These are phyloP conservation scores for Onychomys leucogaster DNA, from an alignment of 2,797 vertebrate species.

Conservation along the genomic window DNA sequence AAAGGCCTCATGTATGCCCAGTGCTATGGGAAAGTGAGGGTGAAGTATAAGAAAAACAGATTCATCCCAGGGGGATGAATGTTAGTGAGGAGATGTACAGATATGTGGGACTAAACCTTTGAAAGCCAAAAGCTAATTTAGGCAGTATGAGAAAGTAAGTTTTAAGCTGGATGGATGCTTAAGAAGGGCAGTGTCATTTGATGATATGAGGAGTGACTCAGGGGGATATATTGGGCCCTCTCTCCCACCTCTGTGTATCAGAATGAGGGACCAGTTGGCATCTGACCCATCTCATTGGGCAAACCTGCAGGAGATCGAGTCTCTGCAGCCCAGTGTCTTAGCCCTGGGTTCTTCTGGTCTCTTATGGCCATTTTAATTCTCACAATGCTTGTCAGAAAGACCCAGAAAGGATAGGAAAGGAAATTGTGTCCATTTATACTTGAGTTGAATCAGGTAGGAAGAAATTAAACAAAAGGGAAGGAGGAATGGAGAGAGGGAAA, in stretches of 20 bases:
- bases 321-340: background rate
- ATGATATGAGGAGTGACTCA: background rate
- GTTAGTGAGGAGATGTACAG: background rate
- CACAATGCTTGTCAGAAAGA: background rate
- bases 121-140: background rate
- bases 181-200: background rate
- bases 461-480: background rate
- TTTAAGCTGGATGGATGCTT: background rate
- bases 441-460: background rate
- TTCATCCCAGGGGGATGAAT: background rate
- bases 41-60: background rate
- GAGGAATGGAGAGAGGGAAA: background rate
- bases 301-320: background rate
- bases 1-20: background rate
- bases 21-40: background rate
- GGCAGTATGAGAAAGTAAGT: background rate
- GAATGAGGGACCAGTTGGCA: background rate
- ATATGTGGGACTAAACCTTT: no score
- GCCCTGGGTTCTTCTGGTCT: background rate
- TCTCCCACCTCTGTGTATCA: background rate
- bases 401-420: background rate
- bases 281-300: background rate
- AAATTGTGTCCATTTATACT: background rate
- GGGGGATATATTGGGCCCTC: background rate
- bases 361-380: background rate